Base-by-base conservation (phyloP, 2,113 vertebrate genomes). In the Poeciliopsis prolifica region DNA sequence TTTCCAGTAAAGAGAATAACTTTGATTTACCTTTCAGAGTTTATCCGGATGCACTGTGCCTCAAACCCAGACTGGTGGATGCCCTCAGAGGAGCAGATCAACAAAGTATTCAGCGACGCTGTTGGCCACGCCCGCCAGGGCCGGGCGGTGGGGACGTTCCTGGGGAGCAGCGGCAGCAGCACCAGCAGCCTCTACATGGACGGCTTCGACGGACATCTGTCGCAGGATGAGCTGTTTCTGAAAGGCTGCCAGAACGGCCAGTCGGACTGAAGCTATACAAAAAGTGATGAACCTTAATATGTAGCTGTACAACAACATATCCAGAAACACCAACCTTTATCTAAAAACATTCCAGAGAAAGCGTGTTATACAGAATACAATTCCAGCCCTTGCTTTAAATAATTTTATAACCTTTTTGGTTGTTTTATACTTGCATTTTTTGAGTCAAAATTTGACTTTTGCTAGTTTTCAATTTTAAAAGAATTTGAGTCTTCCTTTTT, bases 61-160 rank as follows among this genome's bases (percentile, higher is more conserved):
- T 99, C 97, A 85, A 99, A 99, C 92, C 97, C 96, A 0, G 98
- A 99, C 93, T 99, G 98, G 98, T 99, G 98, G 97, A 99, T 99
- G 98, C 98, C 98, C 0, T 99, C 97, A 0, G 98, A 99, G 86
- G 98, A 99, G 92, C 98, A 99, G 89, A 99, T 99, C 77, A 99
- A 99, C 94, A 99, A 99, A 84, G 97, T 99, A 26, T 99, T 99
- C 95, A 99, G 98, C 0, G 98, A 99, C 0, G 98, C 97, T 0
- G 97, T 99, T 30, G 98, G 98, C 26, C 98, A 99, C 0, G 98
- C 97, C 48, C 96, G 97, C 4, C 98, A 99, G 91, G 97, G 98
- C 64, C 96, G 98, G 1, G 97, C 98, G 0, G 97, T 99, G 58
- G 97, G 96, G 37, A 97, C 97, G 22, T 99, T 99, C 83, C 94